A percentile compares a stretch with the other conserved stretches of the same genome.
Evolutionary conservation across 2,888 invertebrate genomes (phyloP).

Genomic region (Callyntrura guangdongensis): DNA sequence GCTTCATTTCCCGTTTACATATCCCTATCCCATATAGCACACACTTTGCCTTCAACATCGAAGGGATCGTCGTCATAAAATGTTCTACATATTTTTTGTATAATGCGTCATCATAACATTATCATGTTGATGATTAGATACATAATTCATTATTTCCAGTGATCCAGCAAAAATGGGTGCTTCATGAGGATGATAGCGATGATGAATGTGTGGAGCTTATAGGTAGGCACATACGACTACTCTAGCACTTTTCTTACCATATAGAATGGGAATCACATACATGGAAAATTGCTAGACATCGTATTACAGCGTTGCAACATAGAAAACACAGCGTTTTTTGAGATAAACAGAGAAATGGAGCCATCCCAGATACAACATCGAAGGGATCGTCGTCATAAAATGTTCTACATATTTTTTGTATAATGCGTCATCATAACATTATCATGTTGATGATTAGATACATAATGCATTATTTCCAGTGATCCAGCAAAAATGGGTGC

Average conservation of each 20-base stretch:
- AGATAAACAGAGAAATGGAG: slow-evolving; percentile 19
- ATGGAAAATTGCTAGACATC: neutral
- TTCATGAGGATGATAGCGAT: neutral
- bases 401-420: slow-evolving; percentile 1
- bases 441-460: slow-evolving; percentile 69
- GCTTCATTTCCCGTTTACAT: slow-evolving; percentile 10
- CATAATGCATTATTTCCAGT: slow-evolving; percentile 60
- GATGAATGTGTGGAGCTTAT: slow-evolving; percentile 19
- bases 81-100: slow-evolving; percentile 4
- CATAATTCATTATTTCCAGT: slow-evolving; percentile 59
- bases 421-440: slow-evolving; percentile 54
- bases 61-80: neutral
- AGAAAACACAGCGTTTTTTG: too few species aligned
- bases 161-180: slow-evolving; percentile 40
- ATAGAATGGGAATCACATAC: neutral
- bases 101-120: slow-evolving; percentile 54
- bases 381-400: neutral
- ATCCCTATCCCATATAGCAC: neutral
- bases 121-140: slow-evolving; percentile 69
- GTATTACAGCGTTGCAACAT: neutral
- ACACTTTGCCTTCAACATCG: too few species aligned
- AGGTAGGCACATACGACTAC: neutral
- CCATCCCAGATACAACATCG: slow-evolving; percentile 53
- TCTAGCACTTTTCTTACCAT: neutral
- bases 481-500: slow-evolving; percentile 40